Evolutionary conservation across 1,140 invertebrate species (phyloP).

Genomic region (Drosophila lacteicornis): DNA sequence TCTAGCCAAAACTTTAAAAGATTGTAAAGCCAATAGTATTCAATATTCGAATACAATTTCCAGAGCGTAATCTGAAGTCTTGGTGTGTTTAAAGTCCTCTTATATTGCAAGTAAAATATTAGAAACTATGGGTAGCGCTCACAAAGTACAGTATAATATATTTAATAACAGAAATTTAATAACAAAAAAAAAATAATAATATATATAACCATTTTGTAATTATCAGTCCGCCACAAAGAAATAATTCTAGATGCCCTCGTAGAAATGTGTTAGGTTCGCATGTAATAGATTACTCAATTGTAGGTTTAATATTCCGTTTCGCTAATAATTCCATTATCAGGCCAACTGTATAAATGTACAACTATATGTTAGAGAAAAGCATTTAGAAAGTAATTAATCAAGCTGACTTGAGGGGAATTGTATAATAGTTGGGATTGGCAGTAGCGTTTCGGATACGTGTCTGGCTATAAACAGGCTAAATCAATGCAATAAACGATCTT

Average conservation of each 20-base stretch:
- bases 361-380: not conserved
- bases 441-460: constrained; percentile 3
- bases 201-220: not conserved
- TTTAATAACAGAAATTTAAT: too few species aligned
- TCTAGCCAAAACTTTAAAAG: too few species aligned
- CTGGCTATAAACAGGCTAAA: not conserved
- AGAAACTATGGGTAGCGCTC: too few species aligned
- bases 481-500: not conserved
- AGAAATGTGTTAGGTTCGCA: not conserved
- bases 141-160: too few species aligned
- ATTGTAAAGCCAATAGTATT: not conserved
- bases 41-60: not conserved
- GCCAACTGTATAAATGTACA: constrained; percentile 9
- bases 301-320: not conserved
- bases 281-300: not conserved
- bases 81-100: not conserved
- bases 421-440: constrained; percentile 19
- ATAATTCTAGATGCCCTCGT: not conserved
- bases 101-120: not conserved
- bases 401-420: constrained; percentile 10
- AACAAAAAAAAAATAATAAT: not conserved
- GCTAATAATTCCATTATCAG: constrained; percentile 6
- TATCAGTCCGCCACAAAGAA: not conserved
- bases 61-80: too few species aligned
- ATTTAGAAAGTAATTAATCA: constrained; percentile 33